Conservation (phyloP, 1,140 invertebrate species). For the Penaeus japonicus region DNA sequence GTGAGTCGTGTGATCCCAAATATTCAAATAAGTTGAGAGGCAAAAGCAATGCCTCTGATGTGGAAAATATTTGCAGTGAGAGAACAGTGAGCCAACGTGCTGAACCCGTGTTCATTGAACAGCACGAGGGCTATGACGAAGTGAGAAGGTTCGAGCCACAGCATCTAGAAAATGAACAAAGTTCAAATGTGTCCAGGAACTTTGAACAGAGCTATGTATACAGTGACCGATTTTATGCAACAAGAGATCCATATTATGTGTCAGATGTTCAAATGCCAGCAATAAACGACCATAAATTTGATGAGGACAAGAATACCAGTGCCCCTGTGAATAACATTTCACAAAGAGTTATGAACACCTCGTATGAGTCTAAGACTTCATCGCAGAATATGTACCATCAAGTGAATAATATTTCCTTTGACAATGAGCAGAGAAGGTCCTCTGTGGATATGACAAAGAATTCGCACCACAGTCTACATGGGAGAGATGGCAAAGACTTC, state of each 20-base stretch:
- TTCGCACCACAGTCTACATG: background rate
- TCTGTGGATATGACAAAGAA: conserved; percentile 14
- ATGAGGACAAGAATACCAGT: conserved; percentile 34
- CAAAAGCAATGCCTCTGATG: background rate
- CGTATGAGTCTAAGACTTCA: conserved; percentile 26
- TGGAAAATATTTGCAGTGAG: conserved; percentile 27
- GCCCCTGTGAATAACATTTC: background rate
- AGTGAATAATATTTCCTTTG: conserved; percentile 13
- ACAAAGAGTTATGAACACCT: conserved; percentile 8
- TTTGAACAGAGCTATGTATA: conserved; percentile 52
- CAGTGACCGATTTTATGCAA: conserved; percentile 53
- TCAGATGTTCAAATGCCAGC: conserved; percentile 57
- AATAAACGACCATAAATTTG: conserved; percentile 66
- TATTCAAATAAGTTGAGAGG: background rate
- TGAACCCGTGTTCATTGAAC: conserved; percentile 53
- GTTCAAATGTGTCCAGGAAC: conserved; percentile 19
- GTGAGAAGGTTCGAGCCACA: conserved; percentile 29
- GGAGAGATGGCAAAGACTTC: background rate
- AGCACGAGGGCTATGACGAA: conserved; percentile 40
- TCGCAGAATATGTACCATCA: background rate
- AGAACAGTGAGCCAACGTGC: conserved; percentile 47
- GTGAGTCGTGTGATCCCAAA: conserved; percentile 27
- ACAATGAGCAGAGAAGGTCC: background rate
- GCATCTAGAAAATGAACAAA: conserved; percentile 20
- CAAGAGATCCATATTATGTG: conserved; percentile 59